Conservation (phyloP, 2,888 invertebrate species). For the Yponomeuta plumbellus region DNA sequence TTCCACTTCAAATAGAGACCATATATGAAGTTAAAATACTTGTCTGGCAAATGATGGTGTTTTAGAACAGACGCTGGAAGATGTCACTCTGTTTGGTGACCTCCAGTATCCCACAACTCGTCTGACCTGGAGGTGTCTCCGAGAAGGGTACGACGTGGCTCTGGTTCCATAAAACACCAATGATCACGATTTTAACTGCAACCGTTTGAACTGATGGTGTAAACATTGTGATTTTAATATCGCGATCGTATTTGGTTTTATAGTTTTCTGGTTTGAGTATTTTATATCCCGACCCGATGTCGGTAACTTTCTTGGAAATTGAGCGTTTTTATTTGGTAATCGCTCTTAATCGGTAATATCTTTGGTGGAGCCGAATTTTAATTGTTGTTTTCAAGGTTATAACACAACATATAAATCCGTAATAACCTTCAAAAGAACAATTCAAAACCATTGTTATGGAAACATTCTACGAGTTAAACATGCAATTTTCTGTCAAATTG, state of each 20-base stretch:
- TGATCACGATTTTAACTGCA: neutral
- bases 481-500: too few relatives aligned
- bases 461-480: too few relatives aligned
- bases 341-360: too few relatives aligned
- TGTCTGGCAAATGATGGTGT: neutral
- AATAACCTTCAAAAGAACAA: too few relatives aligned
- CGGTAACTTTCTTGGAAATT: too few relatives aligned
- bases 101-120: neutral
- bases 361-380: too few relatives aligned
- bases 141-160: neutral
- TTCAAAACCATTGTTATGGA: too few relatives aligned
- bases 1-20: neutral
- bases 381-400: too few relatives aligned
- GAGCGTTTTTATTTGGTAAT: too few relatives aligned
- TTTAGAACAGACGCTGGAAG: neutral
- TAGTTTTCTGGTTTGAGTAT: neutral
- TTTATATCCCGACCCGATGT: too few relatives aligned
- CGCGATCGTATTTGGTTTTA: neutral
- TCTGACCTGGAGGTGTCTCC: neutral
- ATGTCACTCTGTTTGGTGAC: neutral
- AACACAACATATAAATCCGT: too few relatives aligned
- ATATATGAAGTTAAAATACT: neutral
- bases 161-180: neutral
- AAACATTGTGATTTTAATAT: constrained; percentile 1
- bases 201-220: neutral